Conservation (phyloP, 1,140 invertebrate genomes). For the Drosophila azteca region DNA sequence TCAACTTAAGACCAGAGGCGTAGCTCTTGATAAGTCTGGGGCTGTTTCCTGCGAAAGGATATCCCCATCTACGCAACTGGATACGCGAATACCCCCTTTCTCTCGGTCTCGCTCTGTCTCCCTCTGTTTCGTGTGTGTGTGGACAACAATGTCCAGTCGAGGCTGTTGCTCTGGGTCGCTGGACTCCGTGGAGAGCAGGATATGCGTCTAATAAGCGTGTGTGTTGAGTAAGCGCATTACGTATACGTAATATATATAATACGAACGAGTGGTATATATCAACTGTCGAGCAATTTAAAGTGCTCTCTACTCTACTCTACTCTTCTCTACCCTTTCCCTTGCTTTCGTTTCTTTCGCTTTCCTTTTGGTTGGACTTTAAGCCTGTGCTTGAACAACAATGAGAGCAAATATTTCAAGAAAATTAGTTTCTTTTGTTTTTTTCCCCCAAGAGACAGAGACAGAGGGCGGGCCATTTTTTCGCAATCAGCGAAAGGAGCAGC, state of each 20-base stretch:
- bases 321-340: too few relatives aligned
- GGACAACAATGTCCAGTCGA: conserved; percentile 59
- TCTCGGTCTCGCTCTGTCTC: too few relatives aligned
- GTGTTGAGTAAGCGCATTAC: conserved; percentile 65
- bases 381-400: conserved; percentile 31
- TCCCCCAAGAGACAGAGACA: conserved; percentile 6
- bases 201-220: conserved; percentile 77
- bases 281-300: conserved; percentile 10
- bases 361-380: conserved; percentile 33
- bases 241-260: conserved; percentile 69
- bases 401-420: conserved; percentile 54
- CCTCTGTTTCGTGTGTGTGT: conserved; percentile 7
- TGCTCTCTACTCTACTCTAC: background rate
- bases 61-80: conserved; percentile 17
- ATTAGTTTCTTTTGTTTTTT: conserved; percentile 60
- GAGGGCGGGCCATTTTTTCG: conserved; percentile 28
- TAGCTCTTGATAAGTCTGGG: conserved; percentile 32
- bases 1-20: conserved; percentile 35
- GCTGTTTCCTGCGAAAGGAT: conserved; percentile 20
- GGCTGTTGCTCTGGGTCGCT: conserved; percentile 29
- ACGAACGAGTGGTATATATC: conserved; percentile 1
- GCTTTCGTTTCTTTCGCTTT: background rate
- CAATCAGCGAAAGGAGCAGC: conserved; percentile 46
- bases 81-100: background rate
- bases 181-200: conserved; percentile 27